phyloP scores from a whole-genome alignment of 2,113 vertebrate species.

The Tupaia tana region DNA sequence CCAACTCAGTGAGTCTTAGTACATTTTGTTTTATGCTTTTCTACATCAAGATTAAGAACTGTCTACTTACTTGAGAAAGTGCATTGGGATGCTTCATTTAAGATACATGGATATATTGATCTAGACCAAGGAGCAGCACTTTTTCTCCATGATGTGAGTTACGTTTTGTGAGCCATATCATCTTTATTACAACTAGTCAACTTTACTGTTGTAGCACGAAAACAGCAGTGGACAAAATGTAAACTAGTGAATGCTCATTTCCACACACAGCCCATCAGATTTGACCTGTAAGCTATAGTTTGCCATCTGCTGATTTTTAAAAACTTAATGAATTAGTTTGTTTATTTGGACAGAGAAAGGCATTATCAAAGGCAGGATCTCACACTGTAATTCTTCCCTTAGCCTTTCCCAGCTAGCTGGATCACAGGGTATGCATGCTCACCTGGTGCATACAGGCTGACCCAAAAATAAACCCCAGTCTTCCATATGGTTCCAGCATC shows the following conservation, averaged over 20 bases:
- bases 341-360: too few species aligned
- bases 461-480: too few species aligned
- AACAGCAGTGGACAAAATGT: neutral
- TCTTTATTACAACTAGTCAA: neutral
- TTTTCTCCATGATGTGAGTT: neutral
- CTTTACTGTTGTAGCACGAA: too few species aligned
- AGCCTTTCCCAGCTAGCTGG: too few species aligned
- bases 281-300: neutral
- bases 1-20: too few species aligned
- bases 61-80: neutral
- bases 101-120: neutral
- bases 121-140: neutral
- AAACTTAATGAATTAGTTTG: too few species aligned
- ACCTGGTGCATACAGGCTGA: too few species aligned
- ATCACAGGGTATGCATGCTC: too few species aligned
- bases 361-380: too few species aligned
- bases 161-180: neutral
- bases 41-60: neutral
- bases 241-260: neutral
- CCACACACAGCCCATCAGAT: neutral
- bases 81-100: neutral
- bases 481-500: too few species aligned
- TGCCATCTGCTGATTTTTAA: neutral
- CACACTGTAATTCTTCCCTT: too few species aligned
- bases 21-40: neutral